Percentiles rank a stretch among this genome's conserved stretches.
These are phyloP conservation scores for Meleagris gallopavo DNA, from an alignment of 2,113 vertebrate species.

Conservation along the genomic window DNA sequence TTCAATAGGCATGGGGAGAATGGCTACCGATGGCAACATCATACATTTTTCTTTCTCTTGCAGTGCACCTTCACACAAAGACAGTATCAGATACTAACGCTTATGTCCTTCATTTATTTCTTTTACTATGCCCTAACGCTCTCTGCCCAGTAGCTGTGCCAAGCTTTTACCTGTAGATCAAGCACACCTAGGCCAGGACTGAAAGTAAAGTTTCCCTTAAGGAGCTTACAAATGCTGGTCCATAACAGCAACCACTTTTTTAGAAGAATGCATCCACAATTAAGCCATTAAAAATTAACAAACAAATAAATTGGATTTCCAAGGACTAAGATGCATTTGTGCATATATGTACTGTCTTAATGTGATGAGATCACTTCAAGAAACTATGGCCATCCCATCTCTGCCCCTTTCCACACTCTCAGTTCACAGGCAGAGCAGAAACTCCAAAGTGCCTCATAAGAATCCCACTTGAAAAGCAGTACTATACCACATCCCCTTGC, in stretches of 20 bases:
- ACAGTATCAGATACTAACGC: neutral
- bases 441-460: neutral
- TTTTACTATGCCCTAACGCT: neutral
- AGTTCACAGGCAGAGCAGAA: neutral
- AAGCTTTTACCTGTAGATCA: neutral
- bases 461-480: neutral
- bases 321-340: neutral
- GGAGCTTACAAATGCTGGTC: neutral
- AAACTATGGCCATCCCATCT: neutral
- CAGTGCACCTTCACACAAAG: neutral
- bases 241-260: neutral
- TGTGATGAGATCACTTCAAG: neutral
- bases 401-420: too few relatives aligned
- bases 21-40: neutral
- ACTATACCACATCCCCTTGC: neutral
- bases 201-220: neutral
- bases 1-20: neutral
- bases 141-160: neutral
- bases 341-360: fast-evolving
- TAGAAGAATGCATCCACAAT: neutral
- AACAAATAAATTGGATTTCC: neutral
- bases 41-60: neutral
- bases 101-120: neutral
- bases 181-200: neutral
- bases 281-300: neutral